Conservation (phyloP, 2,797 vertebrate species). For the Nothura maculosa region DNA sequence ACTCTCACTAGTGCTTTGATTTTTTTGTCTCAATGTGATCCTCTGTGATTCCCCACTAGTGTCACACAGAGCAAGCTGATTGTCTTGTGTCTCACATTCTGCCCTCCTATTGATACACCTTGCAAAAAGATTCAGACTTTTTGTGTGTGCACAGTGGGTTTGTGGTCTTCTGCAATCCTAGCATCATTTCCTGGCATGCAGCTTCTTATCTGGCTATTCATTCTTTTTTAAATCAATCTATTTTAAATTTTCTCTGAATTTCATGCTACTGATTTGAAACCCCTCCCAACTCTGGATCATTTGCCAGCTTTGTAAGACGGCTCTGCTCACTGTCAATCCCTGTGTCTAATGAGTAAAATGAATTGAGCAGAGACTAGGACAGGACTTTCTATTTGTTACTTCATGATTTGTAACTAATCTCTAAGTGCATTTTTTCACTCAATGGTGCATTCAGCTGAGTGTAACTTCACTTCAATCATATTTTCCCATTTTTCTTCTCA, state of each 20-base stretch:
- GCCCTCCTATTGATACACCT: neutral
- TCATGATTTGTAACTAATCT: neutral
- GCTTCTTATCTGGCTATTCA: neutral
- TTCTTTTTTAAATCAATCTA: neutral
- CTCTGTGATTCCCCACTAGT: neutral
- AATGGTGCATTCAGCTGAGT: neutral
- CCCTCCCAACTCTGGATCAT: neutral
- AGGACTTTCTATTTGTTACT: neutral
- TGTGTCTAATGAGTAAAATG: neutral
- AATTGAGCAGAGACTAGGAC: neutral
- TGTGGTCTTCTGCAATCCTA: neutral
- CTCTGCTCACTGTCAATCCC: neutral
- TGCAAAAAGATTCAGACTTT: neutral
- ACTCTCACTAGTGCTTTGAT: neutral
- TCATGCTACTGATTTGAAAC: neutral
- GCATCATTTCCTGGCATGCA: neutral
- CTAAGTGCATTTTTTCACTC: neutral
- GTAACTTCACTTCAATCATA: neutral
- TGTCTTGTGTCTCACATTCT: neutral
- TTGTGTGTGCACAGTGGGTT: neutral
- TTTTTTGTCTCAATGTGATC: neutral
- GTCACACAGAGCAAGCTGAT: neutral
- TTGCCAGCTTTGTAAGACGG: neutral
- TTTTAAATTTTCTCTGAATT: neutral
- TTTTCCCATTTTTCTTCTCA: constrained; percentile 7